Conservation (phyloP, 2,113 vertebrate genomes). For the Numenius arquata region DNA sequence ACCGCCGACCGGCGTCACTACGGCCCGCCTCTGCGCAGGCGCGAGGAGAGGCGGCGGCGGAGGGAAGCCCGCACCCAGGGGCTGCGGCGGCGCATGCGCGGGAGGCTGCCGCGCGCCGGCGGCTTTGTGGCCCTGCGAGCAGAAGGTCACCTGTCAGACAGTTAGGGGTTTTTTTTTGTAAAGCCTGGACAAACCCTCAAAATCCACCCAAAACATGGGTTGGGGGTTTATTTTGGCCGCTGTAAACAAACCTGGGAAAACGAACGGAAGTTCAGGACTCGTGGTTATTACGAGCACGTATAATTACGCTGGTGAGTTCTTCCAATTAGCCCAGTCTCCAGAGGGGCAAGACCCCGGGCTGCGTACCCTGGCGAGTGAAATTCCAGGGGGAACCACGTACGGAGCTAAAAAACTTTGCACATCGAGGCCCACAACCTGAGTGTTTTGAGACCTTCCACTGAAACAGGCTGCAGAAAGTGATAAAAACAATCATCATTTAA, state of each 20-base stretch:
- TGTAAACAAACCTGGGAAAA: not conserved
- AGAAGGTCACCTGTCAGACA: not conserved
- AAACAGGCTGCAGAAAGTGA: not conserved
- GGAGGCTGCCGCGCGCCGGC: not conserved
- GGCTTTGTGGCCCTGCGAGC: too few species aligned
- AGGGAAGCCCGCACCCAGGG: accelerated
- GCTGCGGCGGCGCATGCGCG: not conserved
- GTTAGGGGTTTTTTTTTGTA: not conserved
- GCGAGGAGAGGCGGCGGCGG: accelerated
- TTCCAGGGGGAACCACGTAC: not conserved
- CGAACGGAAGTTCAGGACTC: not conserved
- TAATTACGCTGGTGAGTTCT: not conserved
- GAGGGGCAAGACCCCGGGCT: not conserved
- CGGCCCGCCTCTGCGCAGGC: not conserved
- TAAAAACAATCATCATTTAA: not conserved
- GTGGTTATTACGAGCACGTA: accelerated
- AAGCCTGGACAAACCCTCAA: not conserved
- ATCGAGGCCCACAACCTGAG: not conserved
- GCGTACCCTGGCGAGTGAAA: not conserved
- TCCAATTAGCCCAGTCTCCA: not conserved
- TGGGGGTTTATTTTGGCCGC: not conserved
- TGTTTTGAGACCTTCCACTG: not conserved
- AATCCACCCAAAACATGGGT: not conserved
- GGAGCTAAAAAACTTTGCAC: not conserved
- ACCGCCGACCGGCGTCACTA: not conserved